Evolutionary conservation across 2,888 invertebrate genomes (phyloP).

Genomic region (Aphodius sticticus): DNA sequence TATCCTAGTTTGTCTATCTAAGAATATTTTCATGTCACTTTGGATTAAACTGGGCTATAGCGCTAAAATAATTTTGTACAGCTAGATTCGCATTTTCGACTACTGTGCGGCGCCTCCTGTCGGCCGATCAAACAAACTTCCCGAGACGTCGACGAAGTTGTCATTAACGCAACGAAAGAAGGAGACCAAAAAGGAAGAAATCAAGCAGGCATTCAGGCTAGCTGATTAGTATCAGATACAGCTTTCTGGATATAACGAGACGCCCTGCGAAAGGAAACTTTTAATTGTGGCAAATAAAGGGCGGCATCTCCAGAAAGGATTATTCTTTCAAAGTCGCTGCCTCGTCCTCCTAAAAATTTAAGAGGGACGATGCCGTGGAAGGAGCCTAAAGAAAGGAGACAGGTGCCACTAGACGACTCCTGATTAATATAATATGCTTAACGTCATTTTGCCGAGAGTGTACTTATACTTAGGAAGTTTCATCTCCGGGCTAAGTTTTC

Average conservation of each 20-base stretch:
- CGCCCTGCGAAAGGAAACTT: not conserved
- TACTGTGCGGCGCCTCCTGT: not conserved
- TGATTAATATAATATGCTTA: not conserved
- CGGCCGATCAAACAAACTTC: not conserved
- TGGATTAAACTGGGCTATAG: no score
- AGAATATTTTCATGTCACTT: no score
- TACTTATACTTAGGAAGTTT: not conserved
- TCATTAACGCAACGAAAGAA: not conserved
- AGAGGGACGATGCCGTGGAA: not conserved
- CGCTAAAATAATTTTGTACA: no score
- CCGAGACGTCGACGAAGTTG: not conserved
- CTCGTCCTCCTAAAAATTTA: not conserved
- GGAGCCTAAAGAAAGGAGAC: not conserved
- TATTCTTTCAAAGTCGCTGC: not conserved
- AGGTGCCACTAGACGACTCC: not conserved
- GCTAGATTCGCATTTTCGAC: no score
- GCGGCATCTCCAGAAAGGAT: not conserved
- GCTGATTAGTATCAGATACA: constrained; percentile 4
- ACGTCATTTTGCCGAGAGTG: not conserved
- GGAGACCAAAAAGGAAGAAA: not conserved
- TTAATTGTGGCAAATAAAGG: not conserved
- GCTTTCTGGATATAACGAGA: not conserved
- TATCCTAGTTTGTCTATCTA: no score
- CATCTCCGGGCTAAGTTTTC: not conserved
- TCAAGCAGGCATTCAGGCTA: not conserved